phyloP scores from a whole-genome alignment of 2,888 invertebrate species.

The Halocaridina rubra region DNA sequence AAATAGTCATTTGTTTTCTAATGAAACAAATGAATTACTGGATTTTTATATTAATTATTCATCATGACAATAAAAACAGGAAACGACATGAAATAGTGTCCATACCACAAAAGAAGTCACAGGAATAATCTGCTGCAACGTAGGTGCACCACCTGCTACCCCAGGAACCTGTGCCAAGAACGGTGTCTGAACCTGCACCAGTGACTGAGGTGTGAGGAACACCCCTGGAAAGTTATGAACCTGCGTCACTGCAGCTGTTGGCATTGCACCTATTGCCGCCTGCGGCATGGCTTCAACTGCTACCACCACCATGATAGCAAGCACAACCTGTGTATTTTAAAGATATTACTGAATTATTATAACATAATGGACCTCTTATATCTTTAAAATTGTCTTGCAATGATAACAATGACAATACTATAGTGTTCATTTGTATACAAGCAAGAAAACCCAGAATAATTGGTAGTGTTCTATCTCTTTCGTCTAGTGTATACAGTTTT shows the following conservation, averaged over 20 bases:
- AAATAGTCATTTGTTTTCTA: too few relatives aligned
- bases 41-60: too few relatives aligned
- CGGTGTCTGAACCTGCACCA: background rate
- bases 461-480: too few relatives aligned
- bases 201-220: background rate
- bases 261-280: background rate
- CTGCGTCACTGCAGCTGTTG: conserved; percentile 5
- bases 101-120: background rate
- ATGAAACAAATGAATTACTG: too few relatives aligned
- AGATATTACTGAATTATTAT: too few relatives aligned
- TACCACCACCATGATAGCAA: background rate
- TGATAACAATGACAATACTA: too few relatives aligned
- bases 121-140: background rate
- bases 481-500: too few relatives aligned
- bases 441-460: too few relatives aligned
- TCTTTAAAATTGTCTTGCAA: too few relatives aligned
- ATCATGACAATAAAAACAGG: too few relatives aligned
- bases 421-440: too few relatives aligned
- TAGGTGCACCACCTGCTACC: background rate
- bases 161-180: background rate
- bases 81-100: background rate
- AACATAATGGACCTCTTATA: too few relatives aligned
- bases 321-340: background rate
- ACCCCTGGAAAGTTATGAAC: background rate
- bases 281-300: conserved; percentile 14